Conservation (phyloP, 2,888 invertebrate genomes). For the Troides oblongomaculatus region DNA sequence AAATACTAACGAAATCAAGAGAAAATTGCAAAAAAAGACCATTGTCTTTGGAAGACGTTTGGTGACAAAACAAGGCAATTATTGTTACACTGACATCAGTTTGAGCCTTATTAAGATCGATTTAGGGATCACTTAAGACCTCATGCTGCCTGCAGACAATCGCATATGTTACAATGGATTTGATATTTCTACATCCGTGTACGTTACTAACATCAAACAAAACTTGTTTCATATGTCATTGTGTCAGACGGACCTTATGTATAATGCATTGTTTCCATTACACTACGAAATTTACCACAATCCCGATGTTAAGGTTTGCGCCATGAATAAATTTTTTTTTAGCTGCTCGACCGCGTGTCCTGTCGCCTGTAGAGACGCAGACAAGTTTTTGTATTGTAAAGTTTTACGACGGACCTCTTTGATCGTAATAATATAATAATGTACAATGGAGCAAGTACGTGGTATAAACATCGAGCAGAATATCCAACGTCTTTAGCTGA, state of each 20-base stretch:
- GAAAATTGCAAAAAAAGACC: conserved; percentile 60
- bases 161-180: conserved; percentile 33
- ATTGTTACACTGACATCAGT: conserved; percentile 12
- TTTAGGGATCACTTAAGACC: conserved; percentile 6
- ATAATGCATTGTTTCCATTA: conserved; percentile 79
- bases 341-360: conserved; percentile 46
- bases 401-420: conserved; percentile 31
- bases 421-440: conserved; percentile 32
- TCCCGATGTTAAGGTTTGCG: conserved; percentile 74
- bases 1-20: conserved; percentile 49
- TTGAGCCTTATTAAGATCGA: conserved; percentile 8
- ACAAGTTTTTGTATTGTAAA: conserved; percentile 50
- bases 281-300: conserved; percentile 78
- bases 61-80: conserved; percentile 23
- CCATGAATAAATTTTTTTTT: conserved; percentile 71
- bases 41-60: conserved; percentile 43
- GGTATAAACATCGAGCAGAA: conserved; percentile 13
- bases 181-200: conserved; percentile 61
- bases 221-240: conserved; percentile 74
- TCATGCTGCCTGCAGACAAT: neutral
- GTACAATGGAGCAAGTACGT: conserved; percentile 11
- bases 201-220: conserved; percentile 67
- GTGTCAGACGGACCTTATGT: conserved; percentile 66
- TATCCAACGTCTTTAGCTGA: conserved; percentile 13
- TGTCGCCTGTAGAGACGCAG: conserved; percentile 44